A percentile compares a stretch with the other conserved stretches of the same genome.
Evolutionary conservation across 2,113 vertebrate species (phyloP).

Genomic region (Nyctibius bracteatus): DNA sequence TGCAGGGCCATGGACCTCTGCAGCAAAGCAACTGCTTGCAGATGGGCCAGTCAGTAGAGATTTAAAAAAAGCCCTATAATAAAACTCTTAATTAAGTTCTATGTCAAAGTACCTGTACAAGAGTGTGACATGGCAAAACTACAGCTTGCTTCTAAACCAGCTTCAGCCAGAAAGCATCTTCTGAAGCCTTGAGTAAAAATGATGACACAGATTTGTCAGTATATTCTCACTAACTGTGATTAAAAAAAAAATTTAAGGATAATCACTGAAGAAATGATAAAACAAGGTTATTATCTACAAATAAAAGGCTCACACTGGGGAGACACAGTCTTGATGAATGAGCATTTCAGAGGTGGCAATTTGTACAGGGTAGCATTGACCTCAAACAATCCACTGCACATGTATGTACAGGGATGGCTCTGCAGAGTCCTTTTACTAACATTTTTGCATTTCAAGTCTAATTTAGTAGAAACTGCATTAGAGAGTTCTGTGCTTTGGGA

Average conservation of each 20-base stretch:
- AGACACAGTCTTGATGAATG: not conserved
- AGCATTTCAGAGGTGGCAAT: not conserved
- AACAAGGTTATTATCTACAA: not conserved
- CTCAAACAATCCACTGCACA: not conserved
- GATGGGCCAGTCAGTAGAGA: not conserved
- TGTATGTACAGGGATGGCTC: not conserved
- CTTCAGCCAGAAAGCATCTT: not conserved
- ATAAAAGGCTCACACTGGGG: not conserved
- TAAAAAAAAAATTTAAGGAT: not conserved
- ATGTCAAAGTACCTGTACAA: not conserved
- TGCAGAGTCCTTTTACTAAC: not conserved
- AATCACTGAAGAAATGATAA: not conserved
- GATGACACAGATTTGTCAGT: not conserved
- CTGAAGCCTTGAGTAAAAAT: not conserved
- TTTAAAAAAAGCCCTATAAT: not conserved
- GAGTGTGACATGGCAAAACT: not conserved
- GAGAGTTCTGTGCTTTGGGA: not conserved
- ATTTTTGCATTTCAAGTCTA: not conserved
- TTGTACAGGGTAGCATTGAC: not conserved
- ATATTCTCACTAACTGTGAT: not conserved
- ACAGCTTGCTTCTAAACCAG: not conserved
- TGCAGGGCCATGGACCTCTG: accelerated
- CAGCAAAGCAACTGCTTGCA: not conserved
- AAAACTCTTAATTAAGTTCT: not conserved
- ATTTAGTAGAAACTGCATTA: not conserved